Percentiles rank a stretch among this genome's conserved stretches.
Conservation (phyloP, 2,888 invertebrate species). For the Athalia rosae region DNA sequence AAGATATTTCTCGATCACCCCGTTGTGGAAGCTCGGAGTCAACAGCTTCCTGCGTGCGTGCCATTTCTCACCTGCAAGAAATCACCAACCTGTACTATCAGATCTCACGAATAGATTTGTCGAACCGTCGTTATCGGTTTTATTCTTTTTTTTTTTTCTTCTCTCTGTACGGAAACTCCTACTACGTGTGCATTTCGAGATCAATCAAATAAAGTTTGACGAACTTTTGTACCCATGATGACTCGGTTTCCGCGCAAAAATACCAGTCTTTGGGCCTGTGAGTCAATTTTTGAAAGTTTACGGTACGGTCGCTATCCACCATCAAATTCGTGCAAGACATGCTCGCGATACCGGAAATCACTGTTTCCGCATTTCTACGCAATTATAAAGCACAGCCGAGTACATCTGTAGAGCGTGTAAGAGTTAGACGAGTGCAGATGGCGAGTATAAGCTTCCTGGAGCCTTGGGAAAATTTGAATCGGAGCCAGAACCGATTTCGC, state of each 20-base stretch:
- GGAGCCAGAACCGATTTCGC: no score
- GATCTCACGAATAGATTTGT: background rate
- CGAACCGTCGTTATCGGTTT: background rate
- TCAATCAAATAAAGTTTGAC: slow-evolving; percentile 26
- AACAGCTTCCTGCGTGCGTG: slow-evolving; percentile 67
- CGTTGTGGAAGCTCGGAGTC: slow-evolving; percentile 69
- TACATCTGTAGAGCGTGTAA: background rate
- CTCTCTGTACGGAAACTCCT: background rate
- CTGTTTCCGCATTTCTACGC: no score
- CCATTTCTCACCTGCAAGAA: slow-evolving; percentile 64
- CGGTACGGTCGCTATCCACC: no score
- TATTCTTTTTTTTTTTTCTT: background rate
- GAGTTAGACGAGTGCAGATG: background rate
- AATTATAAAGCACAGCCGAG: no score
- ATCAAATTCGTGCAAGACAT: no score
- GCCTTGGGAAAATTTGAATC: no score
- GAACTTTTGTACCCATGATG: slow-evolving; percentile 2
- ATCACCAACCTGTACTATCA: background rate
- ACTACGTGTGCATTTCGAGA: background rate
- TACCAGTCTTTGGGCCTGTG: background rate
- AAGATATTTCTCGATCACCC: slow-evolving; percentile 64
- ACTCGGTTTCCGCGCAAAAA: background rate
- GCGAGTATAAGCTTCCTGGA: background rate
- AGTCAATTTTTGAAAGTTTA: no score
- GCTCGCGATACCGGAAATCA: no score